phyloP scores from a whole-genome alignment of 2,888 invertebrate species.

The Protophormia terraenovae region DNA sequence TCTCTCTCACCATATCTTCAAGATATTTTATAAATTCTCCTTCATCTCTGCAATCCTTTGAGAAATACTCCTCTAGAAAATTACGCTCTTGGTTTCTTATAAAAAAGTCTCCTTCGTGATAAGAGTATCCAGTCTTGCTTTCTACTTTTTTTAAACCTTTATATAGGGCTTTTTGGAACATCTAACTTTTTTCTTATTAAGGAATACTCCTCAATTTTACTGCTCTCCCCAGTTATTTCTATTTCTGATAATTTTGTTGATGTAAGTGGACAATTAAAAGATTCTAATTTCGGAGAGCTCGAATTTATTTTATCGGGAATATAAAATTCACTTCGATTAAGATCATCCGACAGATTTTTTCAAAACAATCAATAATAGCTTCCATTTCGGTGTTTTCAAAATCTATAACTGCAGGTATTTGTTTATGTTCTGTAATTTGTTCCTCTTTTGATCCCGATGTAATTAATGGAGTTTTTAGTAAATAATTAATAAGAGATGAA shows the following conservation, averaged over 20 bases:
- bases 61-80: neutral
- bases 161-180: neutral
- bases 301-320: too few relatives aligned
- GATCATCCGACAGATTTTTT: neutral
- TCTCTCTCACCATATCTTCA: neutral
- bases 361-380: neutral
- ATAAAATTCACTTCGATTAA: too few relatives aligned
- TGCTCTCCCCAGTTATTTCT: neutral
- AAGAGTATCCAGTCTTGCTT: neutral
- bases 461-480: neutral
- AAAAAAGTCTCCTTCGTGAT: neutral
- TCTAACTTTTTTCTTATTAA: neutral
- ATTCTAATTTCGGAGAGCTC: neutral
- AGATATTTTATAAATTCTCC: neutral
- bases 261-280: neutral
- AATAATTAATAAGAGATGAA: neutral
- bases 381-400: neutral
- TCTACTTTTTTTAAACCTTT: neutral
- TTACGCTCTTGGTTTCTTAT: neutral
- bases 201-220: neutral
- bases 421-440: neutral
- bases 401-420: neutral
- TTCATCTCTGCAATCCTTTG: too few relatives aligned
- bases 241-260: conserved; percentile 2
- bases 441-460: neutral